Base-by-base conservation (phyloP, 2,888 invertebrate genomes). In the Parnassius orleans region DNA sequence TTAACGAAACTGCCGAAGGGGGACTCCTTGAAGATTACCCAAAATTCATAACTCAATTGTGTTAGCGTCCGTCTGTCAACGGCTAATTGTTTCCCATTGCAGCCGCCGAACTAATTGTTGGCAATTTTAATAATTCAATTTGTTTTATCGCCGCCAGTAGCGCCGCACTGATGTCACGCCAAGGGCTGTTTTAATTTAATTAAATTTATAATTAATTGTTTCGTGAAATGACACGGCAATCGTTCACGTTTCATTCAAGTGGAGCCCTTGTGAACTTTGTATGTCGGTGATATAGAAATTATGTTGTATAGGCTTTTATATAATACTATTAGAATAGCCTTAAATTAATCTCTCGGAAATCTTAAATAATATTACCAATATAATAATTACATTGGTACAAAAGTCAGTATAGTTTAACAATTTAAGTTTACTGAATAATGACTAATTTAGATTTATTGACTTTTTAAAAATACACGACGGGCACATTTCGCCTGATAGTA, bases 91-190 rank as follows among this genome's bases (percentile, higher is more conserved):
- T 48, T 48, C 48, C 48, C 14, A 24, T 41, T 42, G 53, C 14
- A 33, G 53, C 53, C 53, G 41, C 53, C 53, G 15, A 44, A 14
- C 48, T 47, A 57, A 57, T 57, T 50, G 57, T 57, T 48, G 19
- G 14, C 33, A 50, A 44, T 57, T 57, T 57, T 57, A 57, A 48
- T 57, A 47, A 48, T 50, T 57, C 48, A 41, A 57, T 57, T 57
- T 41, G 41, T 48, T 57, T 50, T 14, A 57, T 41, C 50, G 14
- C 48, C 15, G 48, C 48, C 15, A 48, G 48, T 48, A 14, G 48
- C 48, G n/a, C 48, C 47, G 55, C 41, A 12, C 41, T 24, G 55
- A 19, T 12, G 55, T 33, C 24, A 15, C 55, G 24, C 44, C 46
- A 44, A 19, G 24, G 55, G 41, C 53, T 41, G 53, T 53, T 42